Base-by-base conservation (phyloP, 2,888 invertebrate genomes). In the Anthophora plumipes region DNA sequence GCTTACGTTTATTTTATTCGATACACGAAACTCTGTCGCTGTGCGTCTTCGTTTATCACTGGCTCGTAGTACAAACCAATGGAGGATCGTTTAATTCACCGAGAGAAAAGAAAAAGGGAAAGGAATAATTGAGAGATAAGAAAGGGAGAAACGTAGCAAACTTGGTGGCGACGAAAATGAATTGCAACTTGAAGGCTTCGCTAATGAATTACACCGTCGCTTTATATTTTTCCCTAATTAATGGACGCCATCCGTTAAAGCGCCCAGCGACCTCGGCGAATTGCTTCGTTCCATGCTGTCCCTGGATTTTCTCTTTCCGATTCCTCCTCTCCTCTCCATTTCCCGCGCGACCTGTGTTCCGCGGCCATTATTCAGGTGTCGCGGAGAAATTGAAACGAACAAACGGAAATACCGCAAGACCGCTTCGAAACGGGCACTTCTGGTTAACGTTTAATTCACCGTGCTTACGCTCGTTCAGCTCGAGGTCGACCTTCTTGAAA, bases 121-220 rank as follows among this genome's bases (percentile, higher is more conserved):
- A 4, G 59, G 54, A 83, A 73, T 71, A 74, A 77, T 73, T 60
- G 61, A 73, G 60, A 73, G 77, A 77, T 75, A 72, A 77, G 81
- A 61, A 66, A 67, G 31, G 20, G 2, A n/a, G n/a, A 4, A 69
- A 67, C 0, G 61, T 17, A 71, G 61, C 8, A 68, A 66, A 63
- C 71, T 46, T 52, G 61, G 37, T 54, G 43, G 31, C 20, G 64
- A 60, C 20, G 50, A 54, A 68, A 76, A 80, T 76, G 59, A 74
- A 78, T 81, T 60, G 66, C 61, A 41, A 46, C 39, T 41, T 59
- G 20, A 17, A 39, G 8, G n/a, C 57, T 39, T 17, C 54, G 39
- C 63, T 82, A 74, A 79, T 80, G 68, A 80, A 82, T 82, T 75
- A 69, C 68, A 39, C 52, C 43, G 55, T 48, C 77, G 20, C 96